Evolutionary conservation across 2,888 invertebrate genomes (phyloP).

Genomic region (Ochropacha duplaris): DNA sequence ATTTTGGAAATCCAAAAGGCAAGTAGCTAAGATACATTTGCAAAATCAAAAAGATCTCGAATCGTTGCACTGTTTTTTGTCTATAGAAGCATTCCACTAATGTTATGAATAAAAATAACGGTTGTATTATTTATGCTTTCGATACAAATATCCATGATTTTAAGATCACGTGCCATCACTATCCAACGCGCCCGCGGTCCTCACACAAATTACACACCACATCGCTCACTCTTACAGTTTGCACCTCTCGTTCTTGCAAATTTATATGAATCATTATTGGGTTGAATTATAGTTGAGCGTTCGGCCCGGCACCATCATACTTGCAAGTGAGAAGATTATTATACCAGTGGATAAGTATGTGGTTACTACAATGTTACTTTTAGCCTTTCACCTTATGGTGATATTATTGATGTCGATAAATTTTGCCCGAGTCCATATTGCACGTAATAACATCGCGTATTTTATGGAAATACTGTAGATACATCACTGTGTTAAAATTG

Average conservation of each 20-base stretch:
- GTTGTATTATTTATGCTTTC: too few relatives aligned
- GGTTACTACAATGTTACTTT: conserved; percentile 30
- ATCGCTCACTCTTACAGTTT: conserved; percentile 66
- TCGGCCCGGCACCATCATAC: conserved; percentile 44
- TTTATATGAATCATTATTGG: conserved; percentile 74
- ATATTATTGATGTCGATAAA: not conserved
- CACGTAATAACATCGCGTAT: not conserved
- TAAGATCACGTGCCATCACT: conserved; percentile 36
- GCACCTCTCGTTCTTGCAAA: conserved; percentile 69
- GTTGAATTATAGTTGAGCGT: conserved; percentile 63
- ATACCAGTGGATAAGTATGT: conserved; percentile 17
- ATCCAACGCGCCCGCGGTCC: conserved; percentile 53
- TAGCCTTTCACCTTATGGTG: conserved; percentile 22
- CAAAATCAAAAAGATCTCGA: too few relatives aligned
- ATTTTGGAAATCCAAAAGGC: too few relatives aligned
- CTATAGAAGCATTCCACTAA: too few relatives aligned
- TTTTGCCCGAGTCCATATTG: not conserved
- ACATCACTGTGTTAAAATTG: not conserved
- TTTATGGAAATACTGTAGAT: not conserved
- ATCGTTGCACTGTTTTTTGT: too few relatives aligned
- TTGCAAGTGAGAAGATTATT: conserved; percentile 42
- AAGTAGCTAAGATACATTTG: too few relatives aligned
- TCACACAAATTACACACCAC: conserved; percentile 62
- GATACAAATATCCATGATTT: not conserved
- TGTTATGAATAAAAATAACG: too few relatives aligned